Evolutionary conservation across 2,888 invertebrate species (phyloP), one percentile per base, ranked within the genome.

Genomic region (Calliopum simillimum): DNA sequence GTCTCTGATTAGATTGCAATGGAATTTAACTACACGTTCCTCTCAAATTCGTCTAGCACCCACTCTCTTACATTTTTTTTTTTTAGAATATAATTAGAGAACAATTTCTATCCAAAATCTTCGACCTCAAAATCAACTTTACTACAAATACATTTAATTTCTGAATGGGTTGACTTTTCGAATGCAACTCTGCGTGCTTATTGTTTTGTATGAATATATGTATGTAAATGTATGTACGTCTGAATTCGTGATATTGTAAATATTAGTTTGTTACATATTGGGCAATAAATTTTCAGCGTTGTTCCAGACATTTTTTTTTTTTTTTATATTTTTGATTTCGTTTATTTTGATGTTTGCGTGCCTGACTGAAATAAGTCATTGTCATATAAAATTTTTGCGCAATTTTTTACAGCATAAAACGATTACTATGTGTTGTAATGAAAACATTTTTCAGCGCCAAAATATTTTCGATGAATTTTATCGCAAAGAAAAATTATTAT

Each of bases 211-310:
- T 43, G 46, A 23, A 16, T 13, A 3, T 67, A 5, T 56, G 49
- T 25, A 41, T 59, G 16, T 14, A 19, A 12, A 4, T 59, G 59
- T 6, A 6, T 67, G 64, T 55, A 21, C 2, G 11, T 58, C 44
- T 53, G 59, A 16, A 13, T 51, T 51, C 25, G 19, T 21, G 21
- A 25, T 23, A 55, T 53, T 51, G 58, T 67, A 69, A 72, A 72
- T 67, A 68, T 64, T 65, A 65, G 53, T 68, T 68, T 25, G 55
- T 56, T 51, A 61, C 58, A 68, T 68, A 53, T 64, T 41, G 21
- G 13, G 41, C 44, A 67, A 69, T 69, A 62, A 62, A 62, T 69
- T 55, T n/a, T 49, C 19, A 49, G 59, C 25, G n/a, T 21, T 23
- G 41, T 33, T 41, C 12, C 33, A 25, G 19, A 43, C 59, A 12